Evolutionary conservation across 2,797 vertebrate species (phyloP).

Genomic region (Sandelia bainsii): DNA sequence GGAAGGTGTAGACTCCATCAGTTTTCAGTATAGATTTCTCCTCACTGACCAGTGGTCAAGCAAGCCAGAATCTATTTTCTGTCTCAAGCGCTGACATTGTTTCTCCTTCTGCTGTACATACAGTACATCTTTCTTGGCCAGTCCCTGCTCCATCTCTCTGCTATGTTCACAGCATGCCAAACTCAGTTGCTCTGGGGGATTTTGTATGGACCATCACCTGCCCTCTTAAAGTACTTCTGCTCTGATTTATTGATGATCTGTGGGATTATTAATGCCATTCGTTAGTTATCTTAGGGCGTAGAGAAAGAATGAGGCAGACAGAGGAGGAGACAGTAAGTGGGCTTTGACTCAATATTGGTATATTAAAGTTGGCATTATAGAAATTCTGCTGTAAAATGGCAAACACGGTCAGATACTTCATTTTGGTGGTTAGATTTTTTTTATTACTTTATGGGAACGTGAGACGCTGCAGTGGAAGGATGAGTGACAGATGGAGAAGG

Average conservation of each 20-base stretch:
- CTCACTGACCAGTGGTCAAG: conserved; percentile 7
- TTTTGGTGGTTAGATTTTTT: conserved; percentile 15
- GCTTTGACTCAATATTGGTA: conserved; percentile 35
- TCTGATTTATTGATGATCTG: conserved; percentile 76
- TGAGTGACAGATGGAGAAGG: conserved; percentile 21
- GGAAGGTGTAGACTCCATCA: conserved; percentile 25
- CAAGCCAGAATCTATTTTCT: conserved; percentile 20
- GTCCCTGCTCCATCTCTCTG: conserved; percentile 1
- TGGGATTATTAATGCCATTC: conserved; percentile 68
- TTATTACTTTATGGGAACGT: neutral
- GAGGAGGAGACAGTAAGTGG: conserved; percentile 34
- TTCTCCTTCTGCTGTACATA: neutral
- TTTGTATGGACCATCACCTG: conserved; percentile 63
- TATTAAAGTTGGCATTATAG: conserved; percentile 32
- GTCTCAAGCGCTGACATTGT: neutral
- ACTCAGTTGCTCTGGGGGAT: conserved; percentile 52
- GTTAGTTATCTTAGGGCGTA: conserved; percentile 15
- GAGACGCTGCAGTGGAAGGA: neutral
- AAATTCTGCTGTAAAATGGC: conserved; percentile 21
- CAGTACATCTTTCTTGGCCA: neutral
- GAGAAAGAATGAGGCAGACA: conserved; percentile 37
- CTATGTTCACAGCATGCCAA: conserved; percentile 40
- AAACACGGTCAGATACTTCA: conserved; percentile 43
- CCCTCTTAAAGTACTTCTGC: conserved; percentile 46
- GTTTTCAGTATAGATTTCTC: conserved; percentile 17